Percentiles rank a stretch among this genome's conserved stretches.
Conservation (phyloP, 2,888 invertebrate genomes). For the Lasioglossum zephyrum region DNA sequence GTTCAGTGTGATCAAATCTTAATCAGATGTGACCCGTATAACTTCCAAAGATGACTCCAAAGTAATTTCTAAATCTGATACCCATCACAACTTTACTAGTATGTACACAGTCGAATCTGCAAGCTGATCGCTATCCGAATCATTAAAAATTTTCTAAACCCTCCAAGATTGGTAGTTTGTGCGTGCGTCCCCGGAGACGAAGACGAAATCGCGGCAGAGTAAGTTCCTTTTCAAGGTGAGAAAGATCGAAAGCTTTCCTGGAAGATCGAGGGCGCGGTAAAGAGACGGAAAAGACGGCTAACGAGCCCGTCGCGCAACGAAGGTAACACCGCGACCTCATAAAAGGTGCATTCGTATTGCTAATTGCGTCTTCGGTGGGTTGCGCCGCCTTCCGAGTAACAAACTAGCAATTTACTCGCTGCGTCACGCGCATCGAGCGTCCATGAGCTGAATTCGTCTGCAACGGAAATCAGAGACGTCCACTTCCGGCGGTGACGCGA, state of each 20-base stretch:
- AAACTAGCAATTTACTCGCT: conserved; percentile 71
- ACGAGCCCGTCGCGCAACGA: conserved; percentile 56
- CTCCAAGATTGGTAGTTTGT: background rate
- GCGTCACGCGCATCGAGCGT: conserved; percentile 74
- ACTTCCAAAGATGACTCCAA: background rate
- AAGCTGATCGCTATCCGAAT: background rate
- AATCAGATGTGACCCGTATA: background rate
- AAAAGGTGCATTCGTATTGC: conserved; percentile 75
- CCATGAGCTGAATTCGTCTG: conserved; percentile 79
- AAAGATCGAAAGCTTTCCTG: conserved; percentile 40
- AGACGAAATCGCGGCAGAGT: background rate
- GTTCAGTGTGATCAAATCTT: background rate
- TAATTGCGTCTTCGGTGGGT: conserved; percentile 77
- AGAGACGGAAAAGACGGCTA: conserved; percentile 51
- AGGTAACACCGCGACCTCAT: conserved; percentile 70
- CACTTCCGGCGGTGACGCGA: conserved; percentile 62
- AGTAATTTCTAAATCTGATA: background rate
- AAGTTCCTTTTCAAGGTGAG: conserved; percentile 20
- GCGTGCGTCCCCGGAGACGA: background rate
- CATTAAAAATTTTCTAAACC: background rate
- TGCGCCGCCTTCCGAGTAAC: conserved; percentile 76
- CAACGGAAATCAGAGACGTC: conserved; percentile 66
- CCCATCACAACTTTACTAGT: background rate
- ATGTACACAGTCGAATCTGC: background rate
- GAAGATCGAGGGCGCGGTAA: conserved; percentile 14